Evolutionary conservation across 2,797 vertebrate species (phyloP).

Genomic region (Lateolabrax maculatus): DNA sequence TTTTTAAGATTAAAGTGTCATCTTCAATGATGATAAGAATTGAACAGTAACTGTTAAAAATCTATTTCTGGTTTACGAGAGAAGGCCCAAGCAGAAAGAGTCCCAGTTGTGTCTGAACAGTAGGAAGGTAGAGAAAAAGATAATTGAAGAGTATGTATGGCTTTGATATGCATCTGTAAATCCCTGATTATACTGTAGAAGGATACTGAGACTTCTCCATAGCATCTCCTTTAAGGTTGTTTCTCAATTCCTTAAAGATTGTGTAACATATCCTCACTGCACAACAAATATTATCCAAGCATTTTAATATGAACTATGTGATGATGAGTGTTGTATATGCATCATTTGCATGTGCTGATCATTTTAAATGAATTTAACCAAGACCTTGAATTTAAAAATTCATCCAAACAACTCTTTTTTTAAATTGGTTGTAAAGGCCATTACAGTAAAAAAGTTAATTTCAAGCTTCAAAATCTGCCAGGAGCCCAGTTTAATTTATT

Average conservation of each 20-base stretch:
- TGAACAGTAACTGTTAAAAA: not conserved
- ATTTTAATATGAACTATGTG: not conserved
- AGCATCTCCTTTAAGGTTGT: not conserved
- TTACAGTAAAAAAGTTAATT: not conserved
- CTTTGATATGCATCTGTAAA: slow-evolving; percentile 25
- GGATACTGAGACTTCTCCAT: slow-evolving; percentile 50
- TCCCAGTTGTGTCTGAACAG: not conserved
- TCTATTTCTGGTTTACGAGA: not conserved
- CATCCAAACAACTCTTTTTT: not conserved
- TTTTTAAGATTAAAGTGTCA: not conserved
- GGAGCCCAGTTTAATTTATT: not conserved
- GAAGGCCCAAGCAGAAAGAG: not conserved
- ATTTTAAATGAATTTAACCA: not conserved
- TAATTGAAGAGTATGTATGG: not conserved
- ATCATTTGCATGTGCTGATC: slow-evolving; percentile 4
- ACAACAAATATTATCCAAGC: not conserved
- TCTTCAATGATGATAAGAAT: not conserved
- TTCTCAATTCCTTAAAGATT: not conserved
- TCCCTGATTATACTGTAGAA: slow-evolving; percentile 56
- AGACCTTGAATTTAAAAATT: not conserved
- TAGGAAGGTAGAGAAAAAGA: not conserved
- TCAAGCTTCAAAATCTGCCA: not conserved
- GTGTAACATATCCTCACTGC: not conserved
- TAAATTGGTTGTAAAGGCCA: not conserved
- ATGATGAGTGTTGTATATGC: not conserved